Evolutionary conservation across 2,113 vertebrate genomes (phyloP).

Genomic region (Tringa solitaria): DNA sequence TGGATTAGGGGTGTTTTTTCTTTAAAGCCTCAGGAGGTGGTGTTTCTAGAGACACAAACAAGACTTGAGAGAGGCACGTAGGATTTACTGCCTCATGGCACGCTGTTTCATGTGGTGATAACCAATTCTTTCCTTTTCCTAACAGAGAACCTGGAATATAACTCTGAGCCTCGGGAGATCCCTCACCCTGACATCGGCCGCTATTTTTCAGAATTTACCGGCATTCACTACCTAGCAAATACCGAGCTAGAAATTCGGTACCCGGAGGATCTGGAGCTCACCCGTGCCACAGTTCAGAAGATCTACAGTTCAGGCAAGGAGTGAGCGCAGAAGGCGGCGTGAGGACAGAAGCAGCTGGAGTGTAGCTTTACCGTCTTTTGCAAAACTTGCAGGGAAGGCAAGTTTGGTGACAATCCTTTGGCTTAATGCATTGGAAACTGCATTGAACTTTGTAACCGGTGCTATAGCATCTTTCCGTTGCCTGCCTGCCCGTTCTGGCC

Average conservation of each 20-base stretch:
- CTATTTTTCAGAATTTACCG: slow-evolving; percentile 90
- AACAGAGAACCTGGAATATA: slow-evolving; percentile 92
- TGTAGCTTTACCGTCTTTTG: slow-evolving; percentile 46
- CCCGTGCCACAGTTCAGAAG: slow-evolving; percentile 77
- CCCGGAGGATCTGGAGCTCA: slow-evolving; percentile 85
- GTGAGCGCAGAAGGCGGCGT: neutral
- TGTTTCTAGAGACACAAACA: neutral
- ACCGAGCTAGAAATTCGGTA: slow-evolving; percentile 88
- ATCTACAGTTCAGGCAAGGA: slow-evolving; percentile 81
- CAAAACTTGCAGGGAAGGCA: slow-evolving; percentile 23
- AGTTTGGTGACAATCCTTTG: slow-evolving; percentile 30
- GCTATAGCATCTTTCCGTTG: neutral
- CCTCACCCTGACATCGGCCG: slow-evolving; percentile 91
- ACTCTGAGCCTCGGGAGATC: slow-evolving; percentile 88
- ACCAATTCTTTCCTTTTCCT: neutral
- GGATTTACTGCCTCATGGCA: neutral
- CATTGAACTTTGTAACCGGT: slow-evolving; percentile 9
- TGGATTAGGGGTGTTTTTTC: neutral
- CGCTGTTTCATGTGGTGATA: neutral
- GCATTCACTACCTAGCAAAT: slow-evolving; percentile 87
- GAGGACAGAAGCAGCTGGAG: slow-evolving; percentile 37
- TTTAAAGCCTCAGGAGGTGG: too few species aligned
- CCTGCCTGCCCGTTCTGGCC: slow-evolving; percentile 42
- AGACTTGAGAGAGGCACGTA: neutral
- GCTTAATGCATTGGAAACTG: slow-evolving; percentile 35